Conservation (phyloP, 2,113 vertebrate genomes). For the Microtus richardsoni region DNA sequence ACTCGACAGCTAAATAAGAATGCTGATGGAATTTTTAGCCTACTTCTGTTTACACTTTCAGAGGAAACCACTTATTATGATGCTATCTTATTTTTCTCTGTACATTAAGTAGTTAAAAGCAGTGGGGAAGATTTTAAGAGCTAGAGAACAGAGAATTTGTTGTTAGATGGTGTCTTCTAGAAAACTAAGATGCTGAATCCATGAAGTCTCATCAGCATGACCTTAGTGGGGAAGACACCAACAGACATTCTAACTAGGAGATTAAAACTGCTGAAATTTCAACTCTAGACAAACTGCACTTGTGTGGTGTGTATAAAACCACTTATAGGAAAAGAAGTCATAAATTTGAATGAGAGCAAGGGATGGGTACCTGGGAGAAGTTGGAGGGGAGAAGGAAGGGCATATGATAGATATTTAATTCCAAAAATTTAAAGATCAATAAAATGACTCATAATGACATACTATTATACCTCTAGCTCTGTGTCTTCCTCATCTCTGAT, state of each 20-base stretch:
- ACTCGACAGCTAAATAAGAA: conserved; percentile 35
- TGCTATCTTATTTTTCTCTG: conserved; percentile 48
- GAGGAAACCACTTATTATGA: background rate
- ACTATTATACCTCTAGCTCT: background rate
- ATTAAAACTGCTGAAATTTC: background rate
- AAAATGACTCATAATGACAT: background rate
- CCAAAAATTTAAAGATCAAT: background rate
- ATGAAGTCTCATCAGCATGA: background rate
- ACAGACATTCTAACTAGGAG: background rate
- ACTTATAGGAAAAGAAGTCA: background rate
- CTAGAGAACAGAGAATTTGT: background rate
- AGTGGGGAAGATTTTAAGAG: background rate
- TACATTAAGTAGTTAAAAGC: background rate
- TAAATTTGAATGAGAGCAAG: background rate
- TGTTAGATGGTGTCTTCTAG: background rate
- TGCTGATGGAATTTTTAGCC: conserved; percentile 42
- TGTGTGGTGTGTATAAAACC: background rate
- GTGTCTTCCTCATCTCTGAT: background rate
- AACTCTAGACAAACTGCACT: background rate
- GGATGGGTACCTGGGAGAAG: background rate
- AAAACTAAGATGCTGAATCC: background rate
- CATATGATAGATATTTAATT: background rate
- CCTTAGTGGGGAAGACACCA: background rate
- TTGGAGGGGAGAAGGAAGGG: background rate
- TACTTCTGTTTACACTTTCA: conserved; percentile 30